Conservation (phyloP, 2,113 vertebrate genomes). For the Nicator chloris region DNA sequence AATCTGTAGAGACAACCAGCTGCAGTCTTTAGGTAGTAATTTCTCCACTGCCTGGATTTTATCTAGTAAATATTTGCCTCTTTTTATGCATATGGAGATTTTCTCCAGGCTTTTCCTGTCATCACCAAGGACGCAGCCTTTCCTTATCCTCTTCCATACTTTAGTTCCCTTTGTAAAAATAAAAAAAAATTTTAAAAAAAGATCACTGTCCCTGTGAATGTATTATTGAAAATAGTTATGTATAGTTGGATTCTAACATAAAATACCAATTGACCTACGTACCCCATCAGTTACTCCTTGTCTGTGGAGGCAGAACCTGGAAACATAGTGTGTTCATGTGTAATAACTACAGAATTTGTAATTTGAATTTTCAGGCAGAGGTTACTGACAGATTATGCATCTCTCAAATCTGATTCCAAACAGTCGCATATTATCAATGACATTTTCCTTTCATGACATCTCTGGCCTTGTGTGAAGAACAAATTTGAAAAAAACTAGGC, state of each 20-base stretch:
- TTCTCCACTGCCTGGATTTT: neutral
- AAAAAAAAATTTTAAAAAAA: neutral
- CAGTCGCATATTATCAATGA: neutral
- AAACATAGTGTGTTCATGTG: neutral
- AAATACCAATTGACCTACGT: neutral
- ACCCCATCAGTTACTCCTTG: neutral
- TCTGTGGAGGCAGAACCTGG: neutral
- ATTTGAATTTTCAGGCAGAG: neutral
- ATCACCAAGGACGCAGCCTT: neutral
- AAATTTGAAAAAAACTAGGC: neutral
- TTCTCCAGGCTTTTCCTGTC: slow-evolving; percentile 13
- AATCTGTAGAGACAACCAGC: slow-evolving; percentile 24
- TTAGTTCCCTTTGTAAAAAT: neutral
- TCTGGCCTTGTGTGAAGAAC: neutral
- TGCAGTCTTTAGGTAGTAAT: neutral
- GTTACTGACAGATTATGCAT: neutral
- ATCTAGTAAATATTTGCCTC: neutral
- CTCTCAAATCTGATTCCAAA: neutral
- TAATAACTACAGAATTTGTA: neutral
- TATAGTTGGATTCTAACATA: neutral
- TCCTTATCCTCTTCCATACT: neutral
- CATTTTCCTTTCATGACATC: neutral
- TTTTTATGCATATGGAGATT: neutral
- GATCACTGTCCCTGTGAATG: neutral
- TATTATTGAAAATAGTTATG: neutral